phyloP scores from a whole-genome alignment of 2,888 invertebrate genomes.

The Ophion costatus region DNA sequence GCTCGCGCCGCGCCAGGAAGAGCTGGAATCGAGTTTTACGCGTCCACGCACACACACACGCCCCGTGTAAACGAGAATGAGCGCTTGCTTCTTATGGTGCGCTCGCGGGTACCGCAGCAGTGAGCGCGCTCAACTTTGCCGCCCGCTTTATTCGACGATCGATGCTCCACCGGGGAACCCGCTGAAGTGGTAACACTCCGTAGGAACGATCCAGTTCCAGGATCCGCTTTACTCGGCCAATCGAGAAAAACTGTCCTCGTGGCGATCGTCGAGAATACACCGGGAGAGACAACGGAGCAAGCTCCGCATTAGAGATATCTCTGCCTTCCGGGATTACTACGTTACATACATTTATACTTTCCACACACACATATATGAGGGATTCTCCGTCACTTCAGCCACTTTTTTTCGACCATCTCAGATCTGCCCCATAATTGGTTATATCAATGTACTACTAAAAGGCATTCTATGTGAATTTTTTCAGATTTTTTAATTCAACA shows the following conservation, averaged over 20 bases:
- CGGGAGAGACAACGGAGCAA: slow-evolving; percentile 44
- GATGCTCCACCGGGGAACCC: slow-evolving; percentile 27
- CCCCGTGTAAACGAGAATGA: background rate
- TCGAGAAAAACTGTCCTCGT: slow-evolving; percentile 11
- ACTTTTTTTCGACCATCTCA: too few species aligned
- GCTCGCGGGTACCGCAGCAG: slow-evolving; percentile 3
- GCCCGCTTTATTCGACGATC: slow-evolving; percentile 41
- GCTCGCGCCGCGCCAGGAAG: slow-evolving; percentile 67
- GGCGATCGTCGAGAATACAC: slow-evolving; percentile 35
- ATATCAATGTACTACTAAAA: too few species aligned
- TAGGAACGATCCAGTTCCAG: slow-evolving; percentile 14
- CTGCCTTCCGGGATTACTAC: slow-evolving; percentile 59
- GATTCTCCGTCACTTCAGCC: too few species aligned
- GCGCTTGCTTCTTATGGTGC: slow-evolving; percentile 18
- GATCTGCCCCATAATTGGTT: too few species aligned
- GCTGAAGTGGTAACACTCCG: slow-evolving; percentile 11
- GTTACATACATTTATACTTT: too few species aligned
- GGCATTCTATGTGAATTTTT: too few species aligned
- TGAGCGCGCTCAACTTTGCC: background rate
- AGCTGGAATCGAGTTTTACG: slow-evolving; percentile 42
- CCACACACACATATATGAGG: too few species aligned
- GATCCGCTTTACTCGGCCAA: slow-evolving; percentile 42
- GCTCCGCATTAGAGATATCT: slow-evolving; percentile 56
- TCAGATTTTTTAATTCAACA: too few species aligned
- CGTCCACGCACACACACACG: background rate